phyloP scores from a whole-genome alignment of 2,113 vertebrate genomes.

The Desmodus rotundus region DNA sequence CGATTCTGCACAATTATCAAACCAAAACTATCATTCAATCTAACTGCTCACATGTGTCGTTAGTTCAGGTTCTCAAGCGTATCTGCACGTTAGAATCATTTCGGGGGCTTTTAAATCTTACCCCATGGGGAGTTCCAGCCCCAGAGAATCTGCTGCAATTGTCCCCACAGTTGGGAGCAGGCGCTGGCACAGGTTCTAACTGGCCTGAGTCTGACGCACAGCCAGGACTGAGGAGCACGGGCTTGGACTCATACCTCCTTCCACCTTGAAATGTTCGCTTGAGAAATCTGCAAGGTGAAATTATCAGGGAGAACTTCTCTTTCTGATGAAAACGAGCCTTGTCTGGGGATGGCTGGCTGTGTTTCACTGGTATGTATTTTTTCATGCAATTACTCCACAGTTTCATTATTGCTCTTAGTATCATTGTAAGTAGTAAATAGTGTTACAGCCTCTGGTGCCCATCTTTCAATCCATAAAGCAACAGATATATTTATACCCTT shows the following conservation, averaged over 20 bases:
- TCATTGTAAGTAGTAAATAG: not conserved
- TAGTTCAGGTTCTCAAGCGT: not conserved
- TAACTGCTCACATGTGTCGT: not conserved
- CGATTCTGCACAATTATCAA: not conserved
- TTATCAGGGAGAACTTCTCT: not conserved
- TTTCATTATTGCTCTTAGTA: not conserved
- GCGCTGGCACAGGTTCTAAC: accelerated
- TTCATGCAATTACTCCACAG: not conserved
- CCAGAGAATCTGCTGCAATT: not conserved
- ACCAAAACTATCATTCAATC: not conserved
- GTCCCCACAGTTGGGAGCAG: not conserved
- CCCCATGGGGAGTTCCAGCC: accelerated
- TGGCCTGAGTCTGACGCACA: accelerated
- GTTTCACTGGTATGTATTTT: not conserved
- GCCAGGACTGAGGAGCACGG: not conserved
- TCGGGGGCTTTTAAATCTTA: not conserved
- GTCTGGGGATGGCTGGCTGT: not conserved
- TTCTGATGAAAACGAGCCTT: not conserved
- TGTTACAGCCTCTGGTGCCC: not conserved
- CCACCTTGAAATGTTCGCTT: not conserved
- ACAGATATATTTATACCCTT: not conserved
- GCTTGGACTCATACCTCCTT: no score
- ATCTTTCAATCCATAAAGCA: not conserved
- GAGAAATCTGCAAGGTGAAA: not conserved
- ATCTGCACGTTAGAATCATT: not conserved